These are phyloP conservation scores for Sebastes glaucus DNA, from an alignment of 2,797 vertebrate genomes.

Conservation along the genomic window DNA sequence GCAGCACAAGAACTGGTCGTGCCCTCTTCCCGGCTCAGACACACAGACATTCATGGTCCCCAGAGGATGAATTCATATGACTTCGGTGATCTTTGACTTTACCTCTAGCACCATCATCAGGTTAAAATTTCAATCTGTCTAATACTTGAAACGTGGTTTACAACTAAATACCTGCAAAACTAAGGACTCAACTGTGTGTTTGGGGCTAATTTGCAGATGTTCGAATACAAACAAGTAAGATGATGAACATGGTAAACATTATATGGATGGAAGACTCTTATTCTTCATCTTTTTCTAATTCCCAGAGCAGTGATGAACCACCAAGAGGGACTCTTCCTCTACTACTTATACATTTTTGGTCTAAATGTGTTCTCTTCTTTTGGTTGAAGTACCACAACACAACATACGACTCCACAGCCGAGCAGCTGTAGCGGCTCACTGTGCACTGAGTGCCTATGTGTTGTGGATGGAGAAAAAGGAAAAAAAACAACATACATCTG, in stretches of 20 bases:
- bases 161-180: neutral
- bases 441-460: neutral
- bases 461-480: constrained; percentile 3
- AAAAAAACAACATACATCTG: constrained; percentile 49
- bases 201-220: neutral
- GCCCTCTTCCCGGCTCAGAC: neutral
- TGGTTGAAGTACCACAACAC: neutral
- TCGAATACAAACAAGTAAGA: neutral
- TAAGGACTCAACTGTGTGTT: neutral
- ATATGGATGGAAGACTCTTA: neutral
- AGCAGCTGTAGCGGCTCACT: constrained; percentile 31
- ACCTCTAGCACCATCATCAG: neutral
- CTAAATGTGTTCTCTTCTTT: neutral
- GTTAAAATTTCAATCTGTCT: neutral
- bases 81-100: neutral
- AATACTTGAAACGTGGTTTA: neutral
- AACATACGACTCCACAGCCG: neutral
- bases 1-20: neutral
- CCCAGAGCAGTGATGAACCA: neutral
- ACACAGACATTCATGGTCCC: neutral
- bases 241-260: neutral
- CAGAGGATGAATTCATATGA: neutral
- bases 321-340: neutral
- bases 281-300: neutral
- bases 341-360: neutral